A percentile compares a stretch with the other conserved stretches of the same genome.
These are phyloP conservation scores for Peromyscus attwateri DNA, from an alignment of 2,797 vertebrate species.

Conservation along the genomic window DNA sequence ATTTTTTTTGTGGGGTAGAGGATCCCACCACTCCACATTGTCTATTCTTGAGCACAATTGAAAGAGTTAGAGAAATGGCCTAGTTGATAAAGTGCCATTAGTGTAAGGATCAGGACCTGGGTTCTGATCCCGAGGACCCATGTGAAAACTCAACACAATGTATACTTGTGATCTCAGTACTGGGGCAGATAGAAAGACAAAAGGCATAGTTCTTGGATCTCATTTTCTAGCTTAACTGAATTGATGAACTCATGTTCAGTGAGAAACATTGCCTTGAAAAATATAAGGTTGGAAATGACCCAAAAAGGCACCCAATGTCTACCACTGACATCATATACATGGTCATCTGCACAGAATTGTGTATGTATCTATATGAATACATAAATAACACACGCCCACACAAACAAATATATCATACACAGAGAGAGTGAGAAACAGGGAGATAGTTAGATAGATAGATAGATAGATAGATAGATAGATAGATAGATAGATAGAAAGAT, in stretches of 20 bases:
- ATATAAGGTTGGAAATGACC: not conserved
- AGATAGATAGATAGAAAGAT: no score
- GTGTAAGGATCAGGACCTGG: not conserved
- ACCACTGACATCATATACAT: not conserved
- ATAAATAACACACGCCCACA: not conserved
- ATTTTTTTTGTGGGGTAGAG: no score
- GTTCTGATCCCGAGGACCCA: not conserved
- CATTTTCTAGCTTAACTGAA: not conserved
- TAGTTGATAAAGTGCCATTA: not conserved
- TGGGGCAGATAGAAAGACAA: not conserved
- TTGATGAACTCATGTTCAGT: not conserved
- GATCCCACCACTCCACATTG: not conserved
- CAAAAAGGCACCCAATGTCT: not conserved
- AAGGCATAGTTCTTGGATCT: not conserved
- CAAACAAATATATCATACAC: no score
- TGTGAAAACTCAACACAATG: not conserved
- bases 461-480: no score
- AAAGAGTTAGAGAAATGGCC: not conserved
- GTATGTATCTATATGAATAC: not conserved
- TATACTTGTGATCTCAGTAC: not conserved
- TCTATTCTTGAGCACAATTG: not conserved
- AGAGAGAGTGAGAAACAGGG: no score
- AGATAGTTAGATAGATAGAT: no score
- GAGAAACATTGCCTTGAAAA: not conserved
- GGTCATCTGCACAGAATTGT: not conserved